Percentiles rank a stretch among this genome's conserved stretches.
These are phyloP conservation scores for Mugil cephalus DNA, from an alignment of 2,113 vertebrate genomes.

Conservation along the genomic window DNA sequence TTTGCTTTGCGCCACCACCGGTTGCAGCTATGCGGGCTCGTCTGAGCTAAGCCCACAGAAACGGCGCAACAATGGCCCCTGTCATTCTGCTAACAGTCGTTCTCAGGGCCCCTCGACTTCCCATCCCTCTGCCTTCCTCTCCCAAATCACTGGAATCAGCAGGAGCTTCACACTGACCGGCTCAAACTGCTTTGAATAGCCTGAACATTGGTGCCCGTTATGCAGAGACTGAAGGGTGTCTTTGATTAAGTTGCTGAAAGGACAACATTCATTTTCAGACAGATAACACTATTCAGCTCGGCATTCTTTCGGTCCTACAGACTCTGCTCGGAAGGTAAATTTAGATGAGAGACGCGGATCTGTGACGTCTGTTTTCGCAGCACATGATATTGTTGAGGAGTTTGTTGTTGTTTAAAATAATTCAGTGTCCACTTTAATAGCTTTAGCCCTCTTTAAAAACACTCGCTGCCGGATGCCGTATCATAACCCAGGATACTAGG, in stretches of 20 bases:
- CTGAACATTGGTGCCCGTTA: slow-evolving; percentile 50
- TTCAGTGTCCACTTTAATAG: neutral
- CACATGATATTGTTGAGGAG: neutral
- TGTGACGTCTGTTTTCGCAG: neutral
- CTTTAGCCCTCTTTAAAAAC: neutral
- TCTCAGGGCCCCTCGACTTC: slow-evolving; percentile 42
- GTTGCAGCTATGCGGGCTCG: slow-evolving; percentile 45
- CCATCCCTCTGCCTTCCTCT: slow-evolving; percentile 52
- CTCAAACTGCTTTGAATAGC: slow-evolving; percentile 51
- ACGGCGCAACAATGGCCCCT: slow-evolving; percentile 64
- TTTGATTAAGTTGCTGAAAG: slow-evolving; percentile 72
- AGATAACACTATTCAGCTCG: slow-evolving; percentile 48
- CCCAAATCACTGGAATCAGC: slow-evolving; percentile 65
- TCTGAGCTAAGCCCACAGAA: slow-evolving; percentile 61
- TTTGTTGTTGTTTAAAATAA: neutral
- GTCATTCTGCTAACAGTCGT: slow-evolving; percentile 57
- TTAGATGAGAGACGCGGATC: slow-evolving; percentile 35
- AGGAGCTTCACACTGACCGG: slow-evolving; percentile 52
- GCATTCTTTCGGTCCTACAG: slow-evolving; percentile 49
- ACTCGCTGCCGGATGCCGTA: neutral
- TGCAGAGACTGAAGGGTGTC: slow-evolving; percentile 54
- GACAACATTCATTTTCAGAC: slow-evolving; percentile 61
- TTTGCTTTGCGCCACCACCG: slow-evolving; percentile 45
- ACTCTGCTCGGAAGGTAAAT: slow-evolving; percentile 16
- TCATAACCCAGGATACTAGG: neutral